A percentile compares a stretch with the other conserved stretches of the same genome.
These are phyloP conservation scores for Lepetodrilus schrolli DNA, from an alignment of 2,888 invertebrate species.

Conservation along the genomic window DNA sequence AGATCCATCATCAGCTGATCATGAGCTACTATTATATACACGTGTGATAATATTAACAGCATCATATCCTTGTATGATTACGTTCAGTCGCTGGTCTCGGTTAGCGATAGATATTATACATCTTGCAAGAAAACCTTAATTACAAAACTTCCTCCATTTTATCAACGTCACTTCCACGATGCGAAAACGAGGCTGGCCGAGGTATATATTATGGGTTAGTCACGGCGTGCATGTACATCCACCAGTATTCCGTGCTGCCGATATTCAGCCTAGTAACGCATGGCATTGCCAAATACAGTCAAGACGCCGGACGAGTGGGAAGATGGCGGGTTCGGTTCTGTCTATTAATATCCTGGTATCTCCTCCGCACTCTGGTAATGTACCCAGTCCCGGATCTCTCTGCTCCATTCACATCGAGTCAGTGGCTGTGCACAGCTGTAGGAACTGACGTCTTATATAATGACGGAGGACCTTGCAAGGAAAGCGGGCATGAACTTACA, in stretches of 20 bases:
- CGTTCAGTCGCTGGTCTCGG: too few relatives aligned
- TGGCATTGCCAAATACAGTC: neutral
- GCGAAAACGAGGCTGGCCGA: neutral
- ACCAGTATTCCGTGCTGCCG: neutral
- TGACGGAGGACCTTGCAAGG: too few relatives aligned
- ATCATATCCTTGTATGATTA: too few relatives aligned
- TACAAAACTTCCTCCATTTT: neutral
- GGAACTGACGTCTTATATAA: neutral
- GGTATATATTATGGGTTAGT: neutral
- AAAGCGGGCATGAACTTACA: too few relatives aligned
- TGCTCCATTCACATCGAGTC: neutral
- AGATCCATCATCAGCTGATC: too few relatives aligned
- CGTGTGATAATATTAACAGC: too few relatives aligned
- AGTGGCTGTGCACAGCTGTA: neutral
- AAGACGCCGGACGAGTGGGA: neutral
- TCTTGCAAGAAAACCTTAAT: too few relatives aligned
- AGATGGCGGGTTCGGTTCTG: neutral
- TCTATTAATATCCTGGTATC: neutral
- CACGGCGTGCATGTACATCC: conserved; percentile 20
- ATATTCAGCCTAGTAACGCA: neutral
- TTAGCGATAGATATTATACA: too few relatives aligned
- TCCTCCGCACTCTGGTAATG: neutral
- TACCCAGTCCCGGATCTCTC: neutral
- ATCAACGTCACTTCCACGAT: neutral
- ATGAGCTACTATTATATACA: too few relatives aligned